A percentile compares a stretch with the other conserved stretches of the same genome.
phyloP scores from a whole-genome alignment of 2,888 invertebrate species.

The Panopea generosa region DNA sequence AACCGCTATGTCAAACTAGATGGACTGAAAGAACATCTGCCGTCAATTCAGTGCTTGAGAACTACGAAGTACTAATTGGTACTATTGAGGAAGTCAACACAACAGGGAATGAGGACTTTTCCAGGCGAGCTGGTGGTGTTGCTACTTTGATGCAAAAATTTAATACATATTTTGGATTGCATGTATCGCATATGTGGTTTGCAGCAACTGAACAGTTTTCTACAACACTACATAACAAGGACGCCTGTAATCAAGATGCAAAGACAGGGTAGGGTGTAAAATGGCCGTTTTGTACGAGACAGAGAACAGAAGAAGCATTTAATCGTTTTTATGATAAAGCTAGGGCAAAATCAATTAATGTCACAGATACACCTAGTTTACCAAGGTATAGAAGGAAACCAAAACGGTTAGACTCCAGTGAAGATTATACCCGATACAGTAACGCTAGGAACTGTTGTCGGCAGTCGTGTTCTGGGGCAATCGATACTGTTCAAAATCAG shows the following conservation, averaged over 20 bases:
- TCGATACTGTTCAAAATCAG: slow-evolving; percentile 27
- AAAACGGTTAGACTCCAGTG: slow-evolving; percentile 30
- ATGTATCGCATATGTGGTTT: slow-evolving; percentile 47
- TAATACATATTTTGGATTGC: slow-evolving; percentile 39
- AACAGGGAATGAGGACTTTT: slow-evolving; percentile 31
- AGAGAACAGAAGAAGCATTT: slow-evolving; percentile 32
- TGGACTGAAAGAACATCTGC: slow-evolving; percentile 50
- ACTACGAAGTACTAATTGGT: slow-evolving; percentile 37
- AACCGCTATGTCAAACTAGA: slow-evolving; percentile 50
- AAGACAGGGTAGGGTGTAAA: slow-evolving; percentile 4
- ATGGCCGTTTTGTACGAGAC: slow-evolving; percentile 15
- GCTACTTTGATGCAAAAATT: slow-evolving; percentile 41
- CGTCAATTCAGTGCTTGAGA: slow-evolving; percentile 27
- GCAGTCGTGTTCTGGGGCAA: slow-evolving; percentile 30
- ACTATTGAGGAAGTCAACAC: slow-evolving; percentile 44
- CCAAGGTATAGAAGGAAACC: slow-evolving; percentile 16
- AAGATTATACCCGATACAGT: slow-evolving; percentile 15
- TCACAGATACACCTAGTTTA: slow-evolving; percentile 26
- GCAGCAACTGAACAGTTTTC: slow-evolving; percentile 46
- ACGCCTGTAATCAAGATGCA: slow-evolving; percentile 33
- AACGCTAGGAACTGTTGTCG: slow-evolving; percentile 17
- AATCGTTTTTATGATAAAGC: slow-evolving; percentile 15
- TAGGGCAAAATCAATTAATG: slow-evolving; percentile 4
- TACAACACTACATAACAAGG: slow-evolving; percentile 32
- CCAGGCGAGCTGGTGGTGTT: slow-evolving; percentile 42